phyloP scores from a whole-genome alignment of 2,113 vertebrate species.

The Callaeas wilsoni region DNA sequence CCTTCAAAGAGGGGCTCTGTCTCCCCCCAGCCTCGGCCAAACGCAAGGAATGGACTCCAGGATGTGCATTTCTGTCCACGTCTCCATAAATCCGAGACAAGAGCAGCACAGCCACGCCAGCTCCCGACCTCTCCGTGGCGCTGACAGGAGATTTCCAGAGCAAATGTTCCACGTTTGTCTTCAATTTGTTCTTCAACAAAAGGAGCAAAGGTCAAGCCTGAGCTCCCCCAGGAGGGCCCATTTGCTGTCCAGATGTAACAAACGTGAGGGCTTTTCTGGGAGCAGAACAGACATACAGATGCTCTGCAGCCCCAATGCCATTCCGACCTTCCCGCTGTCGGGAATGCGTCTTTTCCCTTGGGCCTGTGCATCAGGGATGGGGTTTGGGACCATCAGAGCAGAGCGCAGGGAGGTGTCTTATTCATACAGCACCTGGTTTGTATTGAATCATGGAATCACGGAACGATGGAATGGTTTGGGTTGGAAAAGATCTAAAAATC shows the following conservation, averaged over 20 bases:
- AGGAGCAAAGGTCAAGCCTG: neutral
- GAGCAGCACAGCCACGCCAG: neutral
- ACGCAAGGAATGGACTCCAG: neutral
- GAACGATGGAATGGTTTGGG: neutral
- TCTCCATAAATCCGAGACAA: neutral
- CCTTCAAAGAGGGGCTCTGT: neutral
- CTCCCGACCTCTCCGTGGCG: neutral
- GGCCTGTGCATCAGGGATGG: neutral
- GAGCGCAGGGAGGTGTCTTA: neutral
- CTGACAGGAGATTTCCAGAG: slow-evolving; percentile 13
- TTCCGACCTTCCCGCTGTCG: neutral
- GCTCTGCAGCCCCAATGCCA: neutral
- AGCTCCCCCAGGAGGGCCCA: neutral
- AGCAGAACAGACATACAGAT: neutral
- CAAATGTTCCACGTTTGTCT: neutral
- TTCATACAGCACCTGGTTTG: neutral
- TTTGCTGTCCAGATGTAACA: slow-evolving; percentile 60
- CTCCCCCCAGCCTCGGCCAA: neutral
- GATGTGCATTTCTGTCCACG: accelerated
- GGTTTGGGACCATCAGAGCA: neutral
- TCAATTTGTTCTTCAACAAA: neutral
- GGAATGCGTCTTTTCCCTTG: neutral
- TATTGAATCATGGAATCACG: neutral
- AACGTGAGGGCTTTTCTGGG: neutral
- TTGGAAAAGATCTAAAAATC: neutral